Base-by-base conservation (phyloP, 2,797 vertebrate species). In the Malacoctenus gilli region DNA sequence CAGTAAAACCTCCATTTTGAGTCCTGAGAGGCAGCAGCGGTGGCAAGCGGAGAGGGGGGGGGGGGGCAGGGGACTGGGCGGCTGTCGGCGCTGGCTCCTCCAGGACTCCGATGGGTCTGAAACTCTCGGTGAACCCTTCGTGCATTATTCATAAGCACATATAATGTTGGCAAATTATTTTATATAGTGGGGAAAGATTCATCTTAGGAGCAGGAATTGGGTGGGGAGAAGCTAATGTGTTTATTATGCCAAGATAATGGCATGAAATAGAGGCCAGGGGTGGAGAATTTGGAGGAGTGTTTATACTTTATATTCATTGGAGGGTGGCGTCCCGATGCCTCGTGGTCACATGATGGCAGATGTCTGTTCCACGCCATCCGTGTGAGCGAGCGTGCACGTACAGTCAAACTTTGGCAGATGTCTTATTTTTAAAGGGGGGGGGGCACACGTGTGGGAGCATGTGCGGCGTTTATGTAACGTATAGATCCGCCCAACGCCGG, bases 241-340 rank as follows among this genome's bases (percentile, higher is more conserved):
- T 91, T 91, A 92, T 92, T 92, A 92, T 92, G 86, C 91, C 79
- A 80, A 89, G 87, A 89, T 91, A 91, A 92, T 89, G 80, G 83
- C 79, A 75, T 85, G 87, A 91, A 89, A 90, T 89, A 84, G 84
- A 86, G 87, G 85, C 85, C 87, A 89, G 76, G 75, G 85, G 86
- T 88, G 84, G 76, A 69, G 64, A 79, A 84, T 86, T 77, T 84
- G 75, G 80, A 86, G 83, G 80, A 87, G 81, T 87, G 87, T 88
- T 90, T 85, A 85, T 85, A 90, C 87, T 92, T 91, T 88, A 89
- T 90, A 91, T 89, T 91, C 87, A 91, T 91, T 87, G 87, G 75
- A 85, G 83, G 70, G 71, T 50, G 70, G 77, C 80, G 63, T 71
- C 77, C 79, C 68, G 87, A 86, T 80, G 83, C 82, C 82, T 85